Evolutionary conservation across 2,888 invertebrate species (phyloP), one percentile per base, ranked within the genome.

Genomic region (Melipona bicolor): DNA sequence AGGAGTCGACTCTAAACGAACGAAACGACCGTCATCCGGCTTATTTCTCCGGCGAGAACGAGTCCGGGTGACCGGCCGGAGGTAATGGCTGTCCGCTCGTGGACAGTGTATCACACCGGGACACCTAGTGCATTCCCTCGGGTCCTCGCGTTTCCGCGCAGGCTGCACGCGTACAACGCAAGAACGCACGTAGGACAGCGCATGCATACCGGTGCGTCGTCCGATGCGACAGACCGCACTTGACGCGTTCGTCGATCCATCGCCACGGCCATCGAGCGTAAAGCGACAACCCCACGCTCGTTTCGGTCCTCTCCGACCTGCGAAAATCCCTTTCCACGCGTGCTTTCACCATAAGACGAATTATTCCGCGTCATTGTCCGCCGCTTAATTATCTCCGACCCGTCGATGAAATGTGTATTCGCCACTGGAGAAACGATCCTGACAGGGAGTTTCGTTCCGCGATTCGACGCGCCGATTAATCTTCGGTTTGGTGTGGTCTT

Each of bases 121-220:
- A 77, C 83, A 76, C 77, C 82, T 52, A 72, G 67, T 49, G 77
- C 84, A 83, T 83, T 81, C 87, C 78, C 85, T 65, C 59, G 65
- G 65, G 78, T 56, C 49, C 49, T 79, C 59, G 75, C 79, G 32
- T 87, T 84, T 81, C 72, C 83, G 77, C 70, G 75, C 52, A 61
- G 32, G 56, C 67, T 69, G 43, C 21, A 64, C 71, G 52, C 24
- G 21, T 24, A 36, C 50, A n/a, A 1, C 54, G 69, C 79, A 72
- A 67, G 67, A 43, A 64, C 72, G 81, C 74, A 68, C 73, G 70
- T 74, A 61, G 75, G n/a, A 43, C 49, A 43, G 56, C 59, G 68
- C 50, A 17, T 77, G 77, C 76, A 81, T 77, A 52, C 76, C 83
- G 62, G 50, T 68, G 81, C 83, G 24, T 83, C 83, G 68, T 59